Conservation (phyloP, 2,888 invertebrate genomes). For the Lepidocyrtinus sp. region DNA sequence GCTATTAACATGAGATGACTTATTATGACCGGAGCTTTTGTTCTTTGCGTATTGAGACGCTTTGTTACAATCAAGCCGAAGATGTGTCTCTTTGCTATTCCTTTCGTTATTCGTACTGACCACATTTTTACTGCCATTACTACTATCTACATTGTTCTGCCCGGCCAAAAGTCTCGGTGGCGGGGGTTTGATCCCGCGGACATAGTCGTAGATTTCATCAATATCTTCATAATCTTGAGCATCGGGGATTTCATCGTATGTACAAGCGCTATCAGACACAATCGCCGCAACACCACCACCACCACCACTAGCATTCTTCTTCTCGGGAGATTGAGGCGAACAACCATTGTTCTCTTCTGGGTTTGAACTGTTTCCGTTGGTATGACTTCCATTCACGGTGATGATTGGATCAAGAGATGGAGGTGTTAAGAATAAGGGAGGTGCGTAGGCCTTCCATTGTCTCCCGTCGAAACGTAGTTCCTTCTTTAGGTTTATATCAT, state of each 20-base stretch:
- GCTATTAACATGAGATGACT: slow-evolving; percentile 31
- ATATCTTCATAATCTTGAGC: slow-evolving; percentile 93
- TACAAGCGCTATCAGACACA: slow-evolving; percentile 5
- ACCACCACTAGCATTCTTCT: slow-evolving; percentile 79
- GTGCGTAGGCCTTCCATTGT: slow-evolving; percentile 69
- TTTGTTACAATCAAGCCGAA: slow-evolving; percentile 49
- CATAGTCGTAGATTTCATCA: slow-evolving; percentile 97
- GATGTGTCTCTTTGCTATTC: slow-evolving; percentile 39
- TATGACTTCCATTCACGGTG: slow-evolving; percentile 33
- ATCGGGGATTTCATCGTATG: slow-evolving; percentile 66
- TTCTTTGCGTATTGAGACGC: slow-evolving; percentile 52
- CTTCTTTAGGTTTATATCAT: slow-evolving; percentile 69
- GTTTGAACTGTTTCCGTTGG: slow-evolving; percentile 73
- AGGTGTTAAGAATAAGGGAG: slow-evolving; percentile 67
- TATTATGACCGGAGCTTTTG: slow-evolving; percentile 30
- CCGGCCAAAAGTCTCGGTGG: slow-evolving; percentile 74
- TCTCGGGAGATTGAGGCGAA: slow-evolving; percentile 71
- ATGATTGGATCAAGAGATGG: slow-evolving; percentile 58
- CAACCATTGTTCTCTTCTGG: slow-evolving; percentile 75
- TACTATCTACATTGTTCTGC: slow-evolving; percentile 27
- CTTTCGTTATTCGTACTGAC: slow-evolving; percentile 44
- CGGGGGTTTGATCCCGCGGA: slow-evolving; percentile 91
- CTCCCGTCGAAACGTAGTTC: slow-evolving; percentile 69
- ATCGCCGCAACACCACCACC: slow-evolving; percentile 76
- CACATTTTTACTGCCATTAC: slow-evolving; percentile 29